Percentiles rank a stretch among this genome's conserved stretches.
Conservation (phyloP, 2,797 vertebrate genomes). For the Gymnothorax reevesii region DNA sequence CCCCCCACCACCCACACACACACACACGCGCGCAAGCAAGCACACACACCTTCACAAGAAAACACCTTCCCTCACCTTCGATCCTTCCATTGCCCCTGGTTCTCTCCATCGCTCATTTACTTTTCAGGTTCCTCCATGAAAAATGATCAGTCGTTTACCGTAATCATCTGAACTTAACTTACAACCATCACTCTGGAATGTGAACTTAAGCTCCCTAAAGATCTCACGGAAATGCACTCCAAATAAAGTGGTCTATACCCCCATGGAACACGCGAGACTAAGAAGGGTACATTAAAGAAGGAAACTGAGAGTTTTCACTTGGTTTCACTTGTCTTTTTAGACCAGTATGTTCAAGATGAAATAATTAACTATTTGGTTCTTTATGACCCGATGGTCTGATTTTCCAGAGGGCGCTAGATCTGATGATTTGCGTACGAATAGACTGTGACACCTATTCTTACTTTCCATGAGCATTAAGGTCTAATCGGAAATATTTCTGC, state of each 20-base stretch:
- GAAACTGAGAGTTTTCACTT: not conserved
- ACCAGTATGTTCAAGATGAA: not conserved
- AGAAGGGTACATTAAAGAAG: not conserved
- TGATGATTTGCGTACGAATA: too few species aligned
- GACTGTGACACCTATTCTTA: too few species aligned
- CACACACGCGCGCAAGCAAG: not conserved
- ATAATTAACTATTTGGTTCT: not conserved
- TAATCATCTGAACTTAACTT: not conserved
- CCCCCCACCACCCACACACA: not conserved
- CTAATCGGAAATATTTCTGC: too few species aligned
- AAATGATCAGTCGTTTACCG: constrained; percentile 1
- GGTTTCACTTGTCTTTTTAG: not conserved
- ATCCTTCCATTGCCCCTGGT: not conserved
- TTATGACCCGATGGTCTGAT: not conserved
- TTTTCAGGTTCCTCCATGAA: not conserved
- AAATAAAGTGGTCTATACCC: not conserved
- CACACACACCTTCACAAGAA: not conserved
- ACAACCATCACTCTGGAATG: not conserved
- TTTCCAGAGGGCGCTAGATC: too few species aligned
- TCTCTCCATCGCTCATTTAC: not conserved
- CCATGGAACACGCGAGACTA: not conserved
- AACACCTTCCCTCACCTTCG: not conserved
- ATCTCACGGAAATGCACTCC: not conserved
- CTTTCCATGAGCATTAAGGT: too few species aligned
- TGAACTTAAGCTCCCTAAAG: not conserved